Evolutionary conservation across 2,797 vertebrate species (phyloP).

Genomic region (Serranus cabrilla): DNA sequence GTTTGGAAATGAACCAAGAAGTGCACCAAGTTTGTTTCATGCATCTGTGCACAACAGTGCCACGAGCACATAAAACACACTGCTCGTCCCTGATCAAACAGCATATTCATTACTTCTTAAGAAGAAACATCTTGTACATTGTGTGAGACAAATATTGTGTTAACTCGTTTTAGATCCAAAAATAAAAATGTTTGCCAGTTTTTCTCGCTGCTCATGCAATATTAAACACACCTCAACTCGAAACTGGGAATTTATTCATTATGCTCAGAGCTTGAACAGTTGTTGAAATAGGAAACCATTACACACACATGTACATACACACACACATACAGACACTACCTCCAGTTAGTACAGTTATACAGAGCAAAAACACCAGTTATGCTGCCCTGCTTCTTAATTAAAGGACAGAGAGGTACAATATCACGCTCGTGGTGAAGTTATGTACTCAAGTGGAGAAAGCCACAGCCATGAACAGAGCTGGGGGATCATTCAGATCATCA

Average conservation of each 20-base stretch:
- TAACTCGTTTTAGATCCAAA: slow-evolving; percentile 30
- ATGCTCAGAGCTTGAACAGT: slow-evolving; percentile 7
- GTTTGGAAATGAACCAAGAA: slow-evolving; percentile 64
- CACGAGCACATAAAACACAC: slow-evolving; percentile 8
- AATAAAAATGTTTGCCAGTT: slow-evolving; percentile 44
- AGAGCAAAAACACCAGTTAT: slow-evolving; percentile 16
- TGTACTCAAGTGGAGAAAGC: not conserved
- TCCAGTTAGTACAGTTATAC: slow-evolving; percentile 7
- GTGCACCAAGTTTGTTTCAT: slow-evolving; percentile 61
- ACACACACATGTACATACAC: not conserved
- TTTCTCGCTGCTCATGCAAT: slow-evolving; percentile 43
- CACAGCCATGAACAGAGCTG: not conserved
- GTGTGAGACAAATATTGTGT: slow-evolving; percentile 22
- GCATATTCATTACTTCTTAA: slow-evolving; percentile 47
- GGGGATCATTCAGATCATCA: not conserved
- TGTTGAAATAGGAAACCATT: slow-evolving; percentile 10
- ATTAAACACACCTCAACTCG: slow-evolving; percentile 52
- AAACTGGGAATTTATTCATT: slow-evolving; percentile 31
- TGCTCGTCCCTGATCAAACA: slow-evolving; percentile 47
- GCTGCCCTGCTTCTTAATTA: slow-evolving; percentile 27
- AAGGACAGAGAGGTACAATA: not conserved
- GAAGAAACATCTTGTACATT: slow-evolving; percentile 25
- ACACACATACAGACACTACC: not conserved
- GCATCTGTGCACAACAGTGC: slow-evolving; percentile 36
- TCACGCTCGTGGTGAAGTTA: slow-evolving; percentile 4